Conservation (phyloP, 2,888 invertebrate species). For the Lagria hirta region DNA sequence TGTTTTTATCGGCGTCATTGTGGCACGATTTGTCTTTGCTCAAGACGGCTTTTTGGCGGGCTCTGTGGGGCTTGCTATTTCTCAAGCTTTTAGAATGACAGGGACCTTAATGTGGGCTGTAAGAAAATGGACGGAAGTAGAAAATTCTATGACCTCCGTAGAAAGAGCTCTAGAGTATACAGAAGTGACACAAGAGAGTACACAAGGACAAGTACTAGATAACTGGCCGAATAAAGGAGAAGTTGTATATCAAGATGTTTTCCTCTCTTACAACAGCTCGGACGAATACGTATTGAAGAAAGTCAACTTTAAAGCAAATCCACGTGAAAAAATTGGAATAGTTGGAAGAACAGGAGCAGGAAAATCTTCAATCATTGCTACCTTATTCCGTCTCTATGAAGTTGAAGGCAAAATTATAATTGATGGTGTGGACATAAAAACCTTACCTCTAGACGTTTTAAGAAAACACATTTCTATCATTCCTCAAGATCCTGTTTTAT, state of each 20-base stretch:
- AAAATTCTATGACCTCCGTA: constrained; percentile 84
- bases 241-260: constrained; percentile 63
- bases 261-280: constrained; percentile 68
- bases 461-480: constrained; percentile 57
- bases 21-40: constrained; percentile 37
- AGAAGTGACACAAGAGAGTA: constrained; percentile 52
- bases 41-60: constrained; percentile 45
- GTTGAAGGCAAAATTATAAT: constrained; percentile 71
- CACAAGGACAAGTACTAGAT: constrained; percentile 55
- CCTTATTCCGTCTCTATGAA: constrained; percentile 75
- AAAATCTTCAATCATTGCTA: constrained; percentile 75
- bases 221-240: constrained; percentile 74
- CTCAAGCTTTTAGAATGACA: constrained; percentile 60
- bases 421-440: constrained; percentile 40
- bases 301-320: constrained; percentile 66
- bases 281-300: constrained; percentile 69
- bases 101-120: constrained; percentile 64
- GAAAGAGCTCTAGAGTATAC: constrained; percentile 68
- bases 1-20: constrained; percentile 27
- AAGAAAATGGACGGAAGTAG: constrained; percentile 80
- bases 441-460: constrained; percentile 55
- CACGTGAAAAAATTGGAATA: constrained; percentile 74
- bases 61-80: constrained; percentile 56
- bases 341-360: constrained; percentile 85
- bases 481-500: constrained; percentile 58